These are phyloP conservation scores for Scytalopus superciliaris DNA, from an alignment of 2,113 vertebrate species.

Conservation along the genomic window DNA sequence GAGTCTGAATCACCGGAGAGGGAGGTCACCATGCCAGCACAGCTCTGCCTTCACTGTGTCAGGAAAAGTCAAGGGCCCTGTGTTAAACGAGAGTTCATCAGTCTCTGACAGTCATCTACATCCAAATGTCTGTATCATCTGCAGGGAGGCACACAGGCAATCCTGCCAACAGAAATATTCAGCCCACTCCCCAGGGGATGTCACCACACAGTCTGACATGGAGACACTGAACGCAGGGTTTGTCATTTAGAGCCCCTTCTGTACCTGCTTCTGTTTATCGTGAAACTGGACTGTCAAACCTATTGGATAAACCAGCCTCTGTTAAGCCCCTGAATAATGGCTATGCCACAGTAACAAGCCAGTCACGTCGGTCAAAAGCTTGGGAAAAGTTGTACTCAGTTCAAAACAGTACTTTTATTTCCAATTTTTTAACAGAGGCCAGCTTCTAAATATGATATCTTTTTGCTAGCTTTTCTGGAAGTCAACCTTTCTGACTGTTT, in stretches of 20 bases:
- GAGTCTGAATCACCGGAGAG: not conserved
- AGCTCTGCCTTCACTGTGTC: not conserved
- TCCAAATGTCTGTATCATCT: not conserved
- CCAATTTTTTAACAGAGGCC: slow-evolving; percentile 42
- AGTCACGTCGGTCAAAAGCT: not conserved
- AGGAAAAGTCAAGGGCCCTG: not conserved
- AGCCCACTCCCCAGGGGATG: not conserved
- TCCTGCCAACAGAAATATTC: not conserved
- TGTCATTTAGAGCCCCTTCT: not conserved
- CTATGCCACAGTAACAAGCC: not conserved
- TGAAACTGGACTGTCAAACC: not conserved
- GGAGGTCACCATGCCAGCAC: not conserved
- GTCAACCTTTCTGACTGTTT: slow-evolving; percentile 30
- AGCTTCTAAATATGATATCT: slow-evolving; percentile 38
- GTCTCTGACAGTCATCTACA: not conserved
- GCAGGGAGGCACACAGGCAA: not conserved
- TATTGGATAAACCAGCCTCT: not conserved
- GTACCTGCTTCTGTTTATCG: not conserved
- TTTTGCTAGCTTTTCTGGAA: slow-evolving; percentile 41
- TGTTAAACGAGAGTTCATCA: not conserved
- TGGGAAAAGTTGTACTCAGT: not conserved
- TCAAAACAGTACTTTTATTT: slow-evolving; percentile 43
- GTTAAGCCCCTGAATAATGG: not conserved
- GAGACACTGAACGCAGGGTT: not conserved
- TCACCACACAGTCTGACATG: not conserved